Evolutionary conservation across 2,888 invertebrate genomes (phyloP).

Genomic region (Mesochorus sp.): DNA sequence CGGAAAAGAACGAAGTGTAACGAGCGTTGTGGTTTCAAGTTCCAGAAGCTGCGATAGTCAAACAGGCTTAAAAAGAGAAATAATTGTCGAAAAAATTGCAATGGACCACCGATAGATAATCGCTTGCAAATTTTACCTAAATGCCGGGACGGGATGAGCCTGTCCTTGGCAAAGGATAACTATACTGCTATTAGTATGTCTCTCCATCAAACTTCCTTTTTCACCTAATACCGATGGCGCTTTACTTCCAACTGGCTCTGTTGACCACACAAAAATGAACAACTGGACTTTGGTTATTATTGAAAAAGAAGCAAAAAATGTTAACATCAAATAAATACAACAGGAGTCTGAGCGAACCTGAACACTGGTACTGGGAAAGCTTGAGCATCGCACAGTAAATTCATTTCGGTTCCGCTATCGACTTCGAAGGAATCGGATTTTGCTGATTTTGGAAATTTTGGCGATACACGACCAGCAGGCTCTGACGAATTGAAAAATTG

Average conservation of each 20-base stretch:
- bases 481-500: constrained; percentile 69
- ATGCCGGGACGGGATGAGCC: constrained; percentile 87
- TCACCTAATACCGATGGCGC: constrained; percentile 79
- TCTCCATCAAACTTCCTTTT: constrained; percentile 78
- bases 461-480: constrained; percentile 79
- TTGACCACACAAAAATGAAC: constrained; percentile 53
- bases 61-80: background rate
- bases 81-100: background rate
- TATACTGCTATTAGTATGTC: constrained; percentile 80
- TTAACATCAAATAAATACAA: constrained; percentile 10
- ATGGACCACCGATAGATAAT: background rate
- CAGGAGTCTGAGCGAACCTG: constrained; percentile 71
- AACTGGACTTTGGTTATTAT: constrained; percentile 22
- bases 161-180: constrained; percentile 88
- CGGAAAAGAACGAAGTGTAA: background rate
- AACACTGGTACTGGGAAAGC: constrained; percentile 78
- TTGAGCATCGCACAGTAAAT: constrained; percentile 79
- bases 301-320: background rate
- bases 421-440: constrained; percentile 80
- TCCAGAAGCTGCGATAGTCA: no score
- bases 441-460: constrained; percentile 82
- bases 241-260: constrained; percentile 81
- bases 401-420: constrained; percentile 77
- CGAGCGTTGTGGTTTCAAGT: background rate
- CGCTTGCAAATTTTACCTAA: constrained; percentile 85